Evolutionary conservation across 1,140 invertebrate genomes (phyloP).

Genomic region (Ceratina calcarata): DNA sequence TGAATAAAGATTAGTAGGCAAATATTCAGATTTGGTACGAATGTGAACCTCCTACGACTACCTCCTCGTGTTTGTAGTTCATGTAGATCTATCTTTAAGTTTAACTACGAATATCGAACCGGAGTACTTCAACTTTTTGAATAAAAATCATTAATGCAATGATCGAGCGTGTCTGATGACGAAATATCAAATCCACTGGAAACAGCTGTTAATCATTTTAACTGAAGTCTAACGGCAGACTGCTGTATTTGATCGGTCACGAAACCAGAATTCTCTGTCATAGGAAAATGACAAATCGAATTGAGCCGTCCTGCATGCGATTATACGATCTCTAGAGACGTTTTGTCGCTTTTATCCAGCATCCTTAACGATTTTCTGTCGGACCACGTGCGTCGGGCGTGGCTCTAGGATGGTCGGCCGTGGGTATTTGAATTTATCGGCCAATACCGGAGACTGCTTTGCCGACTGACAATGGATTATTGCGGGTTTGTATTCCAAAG

Average conservation of each 20-base stretch:
- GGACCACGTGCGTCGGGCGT: constrained; percentile 63
- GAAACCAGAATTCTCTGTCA: not conserved
- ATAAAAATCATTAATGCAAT: too few relatives aligned
- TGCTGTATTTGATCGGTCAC: not conserved
- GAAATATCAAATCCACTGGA: too few relatives aligned
- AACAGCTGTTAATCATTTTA: too few relatives aligned
- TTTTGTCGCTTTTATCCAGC: constrained; percentile 48
- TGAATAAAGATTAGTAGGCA: constrained; percentile 5
- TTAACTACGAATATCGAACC: not conserved
- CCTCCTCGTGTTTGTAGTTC: not conserved
- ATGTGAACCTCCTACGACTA: too few relatives aligned
- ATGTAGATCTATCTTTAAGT: too few relatives aligned
- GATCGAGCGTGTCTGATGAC: too few relatives aligned
- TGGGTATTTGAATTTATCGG: constrained; percentile 69
- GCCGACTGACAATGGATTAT: constrained; percentile 67
- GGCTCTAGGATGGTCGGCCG: constrained; percentile 53
- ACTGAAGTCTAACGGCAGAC: too few relatives aligned
- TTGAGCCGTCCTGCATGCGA: not conserved
- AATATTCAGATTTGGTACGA: constrained; percentile 3
- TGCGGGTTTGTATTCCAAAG: constrained; percentile 46
- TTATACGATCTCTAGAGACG: constrained; percentile 39
- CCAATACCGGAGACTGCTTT: constrained; percentile 69
- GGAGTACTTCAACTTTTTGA: not conserved
- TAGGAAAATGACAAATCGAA: not conserved
- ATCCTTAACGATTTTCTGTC: constrained; percentile 73